A percentile compares a stretch with the other conserved stretches of the same genome.
phyloP scores from a whole-genome alignment of 2,888 invertebrate genomes.

The Marasmarcha lunaedactyla region DNA sequence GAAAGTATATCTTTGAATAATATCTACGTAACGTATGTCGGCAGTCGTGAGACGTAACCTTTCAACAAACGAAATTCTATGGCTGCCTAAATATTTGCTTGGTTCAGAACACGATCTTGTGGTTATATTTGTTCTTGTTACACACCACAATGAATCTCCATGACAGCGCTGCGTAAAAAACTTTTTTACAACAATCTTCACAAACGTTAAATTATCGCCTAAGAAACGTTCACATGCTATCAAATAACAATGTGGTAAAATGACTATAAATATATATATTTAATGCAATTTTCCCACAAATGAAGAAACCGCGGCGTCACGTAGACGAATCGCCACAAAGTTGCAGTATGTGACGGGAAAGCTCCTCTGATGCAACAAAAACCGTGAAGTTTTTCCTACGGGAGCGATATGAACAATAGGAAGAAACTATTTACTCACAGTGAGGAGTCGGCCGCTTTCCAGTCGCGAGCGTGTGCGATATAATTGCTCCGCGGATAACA shows the following conservation, averaged over 20 bases:
- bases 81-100: too few relatives aligned
- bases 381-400: conserved; percentile 33
- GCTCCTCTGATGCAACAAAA: conserved; percentile 30
- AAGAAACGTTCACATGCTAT: too few relatives aligned
- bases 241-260: too few relatives aligned
- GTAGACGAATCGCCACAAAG: conserved; percentile 9
- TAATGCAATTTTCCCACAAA: conserved; percentile 2
- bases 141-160: too few relatives aligned
- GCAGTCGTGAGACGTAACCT: background rate
- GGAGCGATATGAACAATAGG: conserved; percentile 48
- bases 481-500: conserved; percentile 54
- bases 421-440: conserved; percentile 56
- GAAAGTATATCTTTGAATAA: background rate
- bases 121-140: too few relatives aligned
- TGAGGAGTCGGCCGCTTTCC: conserved; percentile 49
- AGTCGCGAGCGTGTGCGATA: conserved; percentile 38
- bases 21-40: background rate
- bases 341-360: conserved; percentile 35
- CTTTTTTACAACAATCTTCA: too few relatives aligned
- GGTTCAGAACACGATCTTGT: too few relatives aligned
- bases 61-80: background rate
- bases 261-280: too few relatives aligned
- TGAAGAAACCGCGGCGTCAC: background rate
- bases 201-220: too few relatives aligned
- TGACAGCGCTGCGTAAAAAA: too few relatives aligned